A percentile compares a stretch with the other conserved stretches of the same genome.
These are phyloP conservation scores for Diploscapter pachys DNA, from an alignment of 1,140 invertebrate genomes.

Conservation along the genomic window DNA sequence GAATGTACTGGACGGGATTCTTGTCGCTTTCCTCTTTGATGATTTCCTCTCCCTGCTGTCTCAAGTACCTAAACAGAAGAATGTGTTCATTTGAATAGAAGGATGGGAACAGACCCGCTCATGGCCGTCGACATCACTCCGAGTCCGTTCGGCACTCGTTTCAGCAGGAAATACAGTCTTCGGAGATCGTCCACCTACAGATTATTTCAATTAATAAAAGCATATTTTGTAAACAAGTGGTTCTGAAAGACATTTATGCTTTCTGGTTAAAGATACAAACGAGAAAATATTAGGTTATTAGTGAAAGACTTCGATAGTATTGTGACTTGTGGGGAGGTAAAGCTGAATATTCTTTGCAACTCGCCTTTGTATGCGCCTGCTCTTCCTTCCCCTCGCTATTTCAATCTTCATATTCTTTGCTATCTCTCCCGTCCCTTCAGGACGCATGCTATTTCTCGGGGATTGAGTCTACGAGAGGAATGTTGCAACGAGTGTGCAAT, in stretches of 20 bases:
- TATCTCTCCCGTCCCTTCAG: no score
- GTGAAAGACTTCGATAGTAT: no score
- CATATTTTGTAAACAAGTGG: background rate
- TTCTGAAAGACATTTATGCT: no score
- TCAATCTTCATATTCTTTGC: no score
- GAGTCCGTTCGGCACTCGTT: conserved; percentile 80
- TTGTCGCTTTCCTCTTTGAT: conserved; percentile 73
- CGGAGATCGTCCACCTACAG: conserved; percentile 71
- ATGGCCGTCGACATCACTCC: conserved; percentile 91
- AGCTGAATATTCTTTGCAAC: background rate
- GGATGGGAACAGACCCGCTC: conserved; percentile 67
- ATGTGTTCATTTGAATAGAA: background rate
- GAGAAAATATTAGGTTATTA: no score
- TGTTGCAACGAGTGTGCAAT: no score
- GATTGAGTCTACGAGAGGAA: no score
- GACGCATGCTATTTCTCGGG: no score
- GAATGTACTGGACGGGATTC: conserved; percentile 90
- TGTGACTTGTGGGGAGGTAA: background rate
- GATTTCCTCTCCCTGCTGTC: conserved; percentile 64
- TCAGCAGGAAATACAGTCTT: conserved; percentile 95
- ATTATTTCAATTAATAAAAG: conserved; percentile 5
- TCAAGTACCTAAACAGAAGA: conserved; percentile 38
- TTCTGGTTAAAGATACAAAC: no score
- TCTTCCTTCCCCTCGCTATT: no score
- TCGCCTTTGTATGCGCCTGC: no score